Percentiles rank a stretch among this genome's conserved stretches.
Evolutionary conservation across 2,888 invertebrate species (phyloP).

Genomic region (Heliconius hortense): DNA sequence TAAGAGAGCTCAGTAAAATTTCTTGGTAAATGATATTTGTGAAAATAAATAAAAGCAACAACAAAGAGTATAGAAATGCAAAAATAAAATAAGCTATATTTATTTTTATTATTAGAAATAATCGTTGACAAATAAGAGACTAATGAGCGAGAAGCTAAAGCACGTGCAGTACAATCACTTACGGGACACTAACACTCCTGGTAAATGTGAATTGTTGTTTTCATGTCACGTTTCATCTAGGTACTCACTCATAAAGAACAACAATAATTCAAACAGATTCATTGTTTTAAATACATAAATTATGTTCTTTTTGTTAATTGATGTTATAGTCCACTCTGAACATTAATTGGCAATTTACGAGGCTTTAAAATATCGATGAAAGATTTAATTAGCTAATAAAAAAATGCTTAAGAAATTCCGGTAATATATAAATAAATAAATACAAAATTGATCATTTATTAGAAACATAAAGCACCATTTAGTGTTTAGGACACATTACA

Average conservation of each 20-base stretch:
- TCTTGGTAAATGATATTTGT: too few species aligned
- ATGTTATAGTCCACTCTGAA: not conserved
- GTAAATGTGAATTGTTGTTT: conserved; percentile 29
- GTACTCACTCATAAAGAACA: conserved; percentile 18
- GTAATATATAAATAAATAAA: not conserved
- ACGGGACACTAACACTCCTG: not conserved
- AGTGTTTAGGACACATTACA: not conserved
- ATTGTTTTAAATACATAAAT: conserved; percentile 10
- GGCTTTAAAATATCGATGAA: conserved; percentile 8
- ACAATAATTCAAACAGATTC: conserved; percentile 24
- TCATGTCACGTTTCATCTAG: conserved; percentile 31
- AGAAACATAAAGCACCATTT: not conserved
- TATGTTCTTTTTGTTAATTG: conserved; percentile 15
- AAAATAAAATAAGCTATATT: not conserved
- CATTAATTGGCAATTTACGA: conserved; percentile 7
- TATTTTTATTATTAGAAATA: not conserved
- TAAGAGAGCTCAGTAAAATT: too few species aligned
- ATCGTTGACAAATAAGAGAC: not conserved
- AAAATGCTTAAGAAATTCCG: not conserved
- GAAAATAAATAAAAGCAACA: too few species aligned
- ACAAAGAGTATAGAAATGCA: not conserved
- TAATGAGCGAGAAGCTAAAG: not conserved
- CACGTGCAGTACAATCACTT: conserved; percentile 9
- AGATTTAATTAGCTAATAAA: conserved; percentile 14
- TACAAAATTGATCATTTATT: not conserved